A percentile compares a stretch with the other conserved stretches of the same genome.
phyloP scores from a whole-genome alignment of 2,888 invertebrate genomes.

The Tetranychus truncatus region DNA sequence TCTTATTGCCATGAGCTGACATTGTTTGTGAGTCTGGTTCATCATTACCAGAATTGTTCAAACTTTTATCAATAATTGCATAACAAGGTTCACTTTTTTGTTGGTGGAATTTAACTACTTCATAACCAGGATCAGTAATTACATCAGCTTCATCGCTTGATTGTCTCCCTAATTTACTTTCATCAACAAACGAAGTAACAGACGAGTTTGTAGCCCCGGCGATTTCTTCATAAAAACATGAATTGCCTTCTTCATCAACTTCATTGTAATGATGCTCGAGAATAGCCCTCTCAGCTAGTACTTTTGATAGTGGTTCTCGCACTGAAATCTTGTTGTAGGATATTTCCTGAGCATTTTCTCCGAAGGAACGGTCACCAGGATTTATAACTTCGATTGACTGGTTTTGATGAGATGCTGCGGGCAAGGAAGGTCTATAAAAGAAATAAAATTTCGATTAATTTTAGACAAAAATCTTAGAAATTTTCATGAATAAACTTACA shows the following conservation, averaged over 20 bases:
- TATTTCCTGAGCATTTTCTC: constrained; percentile 3
- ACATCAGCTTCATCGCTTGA: constrained; percentile 7
- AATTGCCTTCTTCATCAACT: constrained; percentile 22
- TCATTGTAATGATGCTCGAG: constrained; percentile 23
- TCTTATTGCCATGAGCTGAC: background rate
- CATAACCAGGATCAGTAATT: constrained; percentile 11
- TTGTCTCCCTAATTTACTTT: background rate
- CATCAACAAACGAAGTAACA: constrained; percentile 16
- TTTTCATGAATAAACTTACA: no score
- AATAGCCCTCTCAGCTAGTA: constrained; percentile 20
- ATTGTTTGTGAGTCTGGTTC: background rate
- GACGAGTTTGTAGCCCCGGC: constrained; percentile 17
- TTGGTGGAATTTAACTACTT: constrained; percentile 7
- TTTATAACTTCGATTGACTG: background rate
- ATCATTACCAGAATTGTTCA: background rate
- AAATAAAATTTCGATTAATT: no score
- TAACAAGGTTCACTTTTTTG: constrained; percentile 17
- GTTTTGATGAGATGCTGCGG: no score
- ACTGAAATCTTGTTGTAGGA: constrained; percentile 23
- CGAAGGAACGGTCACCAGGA: background rate
- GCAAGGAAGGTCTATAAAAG: no score
- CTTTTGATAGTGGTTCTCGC: constrained; percentile 22
- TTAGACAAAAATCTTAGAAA: no score
- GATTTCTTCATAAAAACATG: constrained; percentile 23
- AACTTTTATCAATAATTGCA: constrained; percentile 17